Percentiles rank a stretch among this genome's conserved stretches.
These are phyloP conservation scores for Danio aesculapii DNA, from an alignment of 2,797 vertebrate genomes.

Conservation along the genomic window DNA sequence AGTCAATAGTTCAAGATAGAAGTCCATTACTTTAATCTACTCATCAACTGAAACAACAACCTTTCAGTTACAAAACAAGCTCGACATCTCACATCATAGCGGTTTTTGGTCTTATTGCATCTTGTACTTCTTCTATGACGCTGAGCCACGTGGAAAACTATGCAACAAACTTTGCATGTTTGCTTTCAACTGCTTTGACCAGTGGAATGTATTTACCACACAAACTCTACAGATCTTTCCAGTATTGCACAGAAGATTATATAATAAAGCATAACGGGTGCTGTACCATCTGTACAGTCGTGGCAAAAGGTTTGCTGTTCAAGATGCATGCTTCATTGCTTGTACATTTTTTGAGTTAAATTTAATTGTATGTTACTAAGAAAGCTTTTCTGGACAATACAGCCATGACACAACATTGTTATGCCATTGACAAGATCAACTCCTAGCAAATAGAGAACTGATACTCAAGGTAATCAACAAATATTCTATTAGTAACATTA, in stretches of 20 bases:
- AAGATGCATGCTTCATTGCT: not conserved
- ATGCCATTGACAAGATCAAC: no score
- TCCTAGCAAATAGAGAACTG: no score
- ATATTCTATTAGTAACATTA: no score
- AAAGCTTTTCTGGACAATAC: not conserved
- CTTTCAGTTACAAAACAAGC: not conserved
- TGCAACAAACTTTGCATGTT: not conserved
- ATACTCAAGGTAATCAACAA: no score
- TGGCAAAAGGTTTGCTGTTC: no score
- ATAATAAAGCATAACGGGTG: not conserved
- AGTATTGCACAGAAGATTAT: not conserved
- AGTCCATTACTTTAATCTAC: not conserved
- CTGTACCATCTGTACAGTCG: not conserved
- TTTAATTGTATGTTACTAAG: not conserved
- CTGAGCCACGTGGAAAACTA: not conserved
- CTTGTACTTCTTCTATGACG: not conserved
- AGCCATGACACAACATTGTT: not conserved
- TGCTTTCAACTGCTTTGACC: not conserved
- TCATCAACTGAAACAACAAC: not conserved
- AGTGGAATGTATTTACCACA: not conserved
- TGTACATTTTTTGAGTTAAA: not conserved
- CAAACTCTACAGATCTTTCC: not conserved
- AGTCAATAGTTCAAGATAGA: not conserved
- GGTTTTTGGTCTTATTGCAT: not conserved
- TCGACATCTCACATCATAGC: not conserved